These are phyloP conservation scores for Synergus gifuensis DNA, from an alignment of 2,888 invertebrate genomes.

Conservation along the genomic window DNA sequence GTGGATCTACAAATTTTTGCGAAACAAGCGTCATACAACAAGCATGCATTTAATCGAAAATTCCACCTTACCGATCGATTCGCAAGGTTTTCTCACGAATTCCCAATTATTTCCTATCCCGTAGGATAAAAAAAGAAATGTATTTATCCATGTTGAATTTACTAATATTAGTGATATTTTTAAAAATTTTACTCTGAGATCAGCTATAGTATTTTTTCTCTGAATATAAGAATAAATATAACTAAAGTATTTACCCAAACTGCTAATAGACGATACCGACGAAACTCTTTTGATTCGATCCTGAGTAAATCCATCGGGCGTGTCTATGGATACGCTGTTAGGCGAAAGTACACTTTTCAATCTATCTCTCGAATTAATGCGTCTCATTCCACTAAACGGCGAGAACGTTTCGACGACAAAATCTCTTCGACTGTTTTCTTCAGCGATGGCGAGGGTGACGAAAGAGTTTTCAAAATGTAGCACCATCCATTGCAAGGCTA, in stretches of 20 bases:
- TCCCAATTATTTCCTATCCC: slow-evolving; percentile 77
- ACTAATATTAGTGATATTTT: too few species aligned
- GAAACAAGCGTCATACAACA: background rate
- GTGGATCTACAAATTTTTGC: too few species aligned
- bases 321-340: slow-evolving; percentile 69
- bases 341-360: slow-evolving; percentile 75
- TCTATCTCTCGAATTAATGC: slow-evolving; percentile 77
- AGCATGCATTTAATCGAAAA: slow-evolving; percentile 47
- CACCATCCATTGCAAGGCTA: slow-evolving; percentile 92
- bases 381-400: slow-evolving; percentile 75
- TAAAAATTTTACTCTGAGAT: background rate
- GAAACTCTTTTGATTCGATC: slow-evolving; percentile 83
- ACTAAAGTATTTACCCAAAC: slow-evolving; percentile 76
- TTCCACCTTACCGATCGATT: slow-evolving; percentile 75
- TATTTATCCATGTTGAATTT: background rate
- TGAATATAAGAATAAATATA: background rate
- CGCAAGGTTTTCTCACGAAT: slow-evolving; percentile 77
- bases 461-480: slow-evolving; percentile 93
- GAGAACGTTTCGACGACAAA: slow-evolving; percentile 74
- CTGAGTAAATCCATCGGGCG: slow-evolving; percentile 74
- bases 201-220: background rate
- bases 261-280: slow-evolving; percentile 85
- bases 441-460: slow-evolving; percentile 84
- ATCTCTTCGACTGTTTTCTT: slow-evolving; percentile 79
- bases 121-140: slow-evolving; percentile 68